Base-by-base conservation (phyloP, 2,113 vertebrate genomes). In the Cromileptes altivelis region DNA sequence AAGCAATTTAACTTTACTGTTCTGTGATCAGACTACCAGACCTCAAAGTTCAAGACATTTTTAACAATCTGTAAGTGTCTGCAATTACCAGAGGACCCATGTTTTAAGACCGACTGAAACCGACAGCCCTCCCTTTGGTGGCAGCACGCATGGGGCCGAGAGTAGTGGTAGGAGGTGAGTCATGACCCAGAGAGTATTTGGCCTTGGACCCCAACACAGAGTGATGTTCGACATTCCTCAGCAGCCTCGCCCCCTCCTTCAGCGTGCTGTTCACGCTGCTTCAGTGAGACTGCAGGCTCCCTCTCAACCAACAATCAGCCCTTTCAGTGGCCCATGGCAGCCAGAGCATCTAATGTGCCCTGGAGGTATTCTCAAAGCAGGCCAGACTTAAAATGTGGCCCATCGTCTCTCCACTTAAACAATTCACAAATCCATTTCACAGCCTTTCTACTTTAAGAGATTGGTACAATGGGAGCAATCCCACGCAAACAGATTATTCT, bases 161-260 rank as follows among this genome's bases (percentile, higher is more conserved):
- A 80, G 77, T 57, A 53, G 84, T 15, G 14, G 75, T 65, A 80
- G 78, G 85, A 85, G 87, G 85, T 17, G 55, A 91, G 88, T 86
- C 89, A 56, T 55, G 70, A 89, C 86, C 88, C 81, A 53, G 76
- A 52, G 71, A 89, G 82, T 80, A 74, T 91, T 86, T 92, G 92
- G 91, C 81, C 84, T 91, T 88, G 82, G 85, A 94, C 85, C 80
- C 72, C 70, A 71, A 91, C 85, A 78, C 83, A 84, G 79, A 91
- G 74, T 61, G 86, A 93, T 92, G 89, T 84, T 88, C 1, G 19
- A 91, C 88, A 95, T 93, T 95, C 93, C 93, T 89, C 72, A 52
- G 90, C 67, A 75, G 91, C 87, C 90, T 83, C 87, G 23, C 85
- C 85, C 78, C 80, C 76, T 63, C 71, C 58, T 55, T 65, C 75